Evolutionary conservation across 2,888 invertebrate genomes (phyloP).

Genomic region (Masnerella sp.): DNA sequence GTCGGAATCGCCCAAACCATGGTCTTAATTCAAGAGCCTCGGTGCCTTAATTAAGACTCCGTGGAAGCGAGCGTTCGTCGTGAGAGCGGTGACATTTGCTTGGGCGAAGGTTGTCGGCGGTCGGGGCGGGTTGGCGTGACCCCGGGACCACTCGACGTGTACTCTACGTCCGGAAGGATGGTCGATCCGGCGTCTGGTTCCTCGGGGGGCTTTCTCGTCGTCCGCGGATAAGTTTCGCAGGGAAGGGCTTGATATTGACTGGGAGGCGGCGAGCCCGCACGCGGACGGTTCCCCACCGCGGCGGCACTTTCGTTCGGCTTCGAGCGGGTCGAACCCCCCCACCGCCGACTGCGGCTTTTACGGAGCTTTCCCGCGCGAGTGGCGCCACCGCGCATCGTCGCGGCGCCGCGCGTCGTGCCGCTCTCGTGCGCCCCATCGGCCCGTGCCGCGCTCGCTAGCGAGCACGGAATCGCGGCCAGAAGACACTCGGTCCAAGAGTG

Average conservation of each 20-base stretch:
- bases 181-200: conserved; percentile 27
- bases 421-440: conserved; percentile 36
- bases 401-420: conserved; percentile 50
- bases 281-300: conserved; percentile 56
- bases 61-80: no score
- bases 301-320: conserved; percentile 53
- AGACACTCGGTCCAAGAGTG: conserved; percentile 34
- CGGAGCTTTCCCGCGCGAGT: conserved; percentile 57
- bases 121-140: no score
- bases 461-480: conserved; percentile 13
- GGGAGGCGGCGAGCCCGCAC: conserved; percentile 55
- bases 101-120: no score
- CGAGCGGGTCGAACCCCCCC: conserved; percentile 38
- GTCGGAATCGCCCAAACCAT: no score
- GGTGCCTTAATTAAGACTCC: no score
- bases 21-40: no score
- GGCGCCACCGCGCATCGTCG: conserved; percentile 52
- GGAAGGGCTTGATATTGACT: conserved; percentile 51
- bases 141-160: conserved; percentile 30
- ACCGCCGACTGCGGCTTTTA: conserved; percentile 46
- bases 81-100: no score
- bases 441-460: conserved; percentile 24
- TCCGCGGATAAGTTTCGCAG: conserved; percentile 32
- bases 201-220: conserved; percentile 40
- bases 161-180: conserved; percentile 10